A percentile compares a stretch with the other conserved stretches of the same genome.
These are phyloP conservation scores for Zingel zingel DNA, from an alignment of 2,113 vertebrate species.

Conservation along the genomic window DNA sequence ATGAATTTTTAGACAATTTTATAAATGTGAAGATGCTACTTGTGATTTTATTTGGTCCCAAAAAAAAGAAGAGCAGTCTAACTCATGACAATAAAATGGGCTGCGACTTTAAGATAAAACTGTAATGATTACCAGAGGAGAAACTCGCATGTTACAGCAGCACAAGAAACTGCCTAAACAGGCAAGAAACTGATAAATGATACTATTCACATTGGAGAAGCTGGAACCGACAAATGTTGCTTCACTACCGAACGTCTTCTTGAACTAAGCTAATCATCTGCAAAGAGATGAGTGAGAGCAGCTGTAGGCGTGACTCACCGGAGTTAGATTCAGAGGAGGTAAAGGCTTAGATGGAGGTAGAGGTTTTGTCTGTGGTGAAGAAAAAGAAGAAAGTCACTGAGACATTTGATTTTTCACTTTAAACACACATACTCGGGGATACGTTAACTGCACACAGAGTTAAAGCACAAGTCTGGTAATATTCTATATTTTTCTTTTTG, in stretches of 20 bases:
- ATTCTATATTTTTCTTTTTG: neutral
- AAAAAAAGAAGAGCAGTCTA: neutral
- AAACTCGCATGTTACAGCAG: neutral
- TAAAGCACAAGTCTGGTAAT: neutral
- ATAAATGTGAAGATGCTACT: neutral
- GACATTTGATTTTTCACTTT: neutral
- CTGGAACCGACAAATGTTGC: neutral
- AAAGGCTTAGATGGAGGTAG: constrained; percentile 73
- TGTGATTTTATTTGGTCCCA: neutral
- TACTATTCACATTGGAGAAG: neutral
- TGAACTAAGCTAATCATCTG: neutral
- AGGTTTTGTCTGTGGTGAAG: constrained; percentile 60
- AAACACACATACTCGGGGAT: neutral
- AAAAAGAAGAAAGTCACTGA: neutral
- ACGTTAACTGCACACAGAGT: neutral
- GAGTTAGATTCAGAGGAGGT: constrained; percentile 55
- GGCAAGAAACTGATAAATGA: neutral
- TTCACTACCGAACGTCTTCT: neutral
- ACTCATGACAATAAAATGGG: neutral
- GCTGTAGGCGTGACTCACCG: constrained; percentile 66
- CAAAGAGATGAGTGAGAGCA: neutral
- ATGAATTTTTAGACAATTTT: neutral
- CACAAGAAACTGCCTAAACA: neutral
- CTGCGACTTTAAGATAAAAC: neutral
- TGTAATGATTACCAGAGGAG: neutral